Percentiles rank a stretch among this genome's conserved stretches.
These are phyloP conservation scores for Xestoiulus laeticollis DNA, from an alignment of 2,888 invertebrate species.

Conservation along the genomic window DNA sequence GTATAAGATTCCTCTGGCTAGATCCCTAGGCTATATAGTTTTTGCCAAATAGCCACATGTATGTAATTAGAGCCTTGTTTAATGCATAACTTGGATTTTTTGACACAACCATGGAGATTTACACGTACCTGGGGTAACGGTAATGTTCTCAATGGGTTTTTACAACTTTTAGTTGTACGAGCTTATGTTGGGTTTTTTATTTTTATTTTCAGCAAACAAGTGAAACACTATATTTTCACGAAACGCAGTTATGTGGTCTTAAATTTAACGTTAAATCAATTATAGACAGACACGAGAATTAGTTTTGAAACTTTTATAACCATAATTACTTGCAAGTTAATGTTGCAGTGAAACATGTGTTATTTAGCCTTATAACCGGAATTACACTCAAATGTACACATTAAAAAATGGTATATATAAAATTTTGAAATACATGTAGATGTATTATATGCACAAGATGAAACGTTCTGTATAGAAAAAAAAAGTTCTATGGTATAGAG, in stretches of 20 bases:
- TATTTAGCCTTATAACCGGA: neutral
- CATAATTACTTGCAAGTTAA: neutral
- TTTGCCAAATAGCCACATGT: neutral
- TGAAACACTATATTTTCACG: neutral
- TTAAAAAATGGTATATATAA: no score
- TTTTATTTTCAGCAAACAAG: neutral
- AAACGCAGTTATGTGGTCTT: neutral
- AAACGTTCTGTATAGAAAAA: no score
- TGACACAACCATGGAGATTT: neutral
- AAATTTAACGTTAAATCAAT: neutral
- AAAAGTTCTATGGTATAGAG: no score
- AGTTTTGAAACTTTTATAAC: neutral
- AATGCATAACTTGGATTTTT: neutral
- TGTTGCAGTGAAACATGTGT: neutral
- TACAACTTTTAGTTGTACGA: no score
- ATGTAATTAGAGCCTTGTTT: neutral
- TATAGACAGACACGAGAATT: neutral
- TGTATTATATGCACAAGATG: no score
- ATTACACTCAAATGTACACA: neutral
- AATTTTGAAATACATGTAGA: no score
- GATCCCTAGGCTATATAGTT: neutral
- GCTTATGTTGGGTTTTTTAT: neutral
- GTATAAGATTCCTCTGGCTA: neutral
- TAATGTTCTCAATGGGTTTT: neutral
- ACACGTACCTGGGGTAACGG: neutral